A percentile compares a stretch with the other conserved stretches of the same genome.
These are phyloP conservation scores for Lordiphosa mommai DNA, from an alignment of 1,140 invertebrate species.

Conservation along the genomic window DNA sequence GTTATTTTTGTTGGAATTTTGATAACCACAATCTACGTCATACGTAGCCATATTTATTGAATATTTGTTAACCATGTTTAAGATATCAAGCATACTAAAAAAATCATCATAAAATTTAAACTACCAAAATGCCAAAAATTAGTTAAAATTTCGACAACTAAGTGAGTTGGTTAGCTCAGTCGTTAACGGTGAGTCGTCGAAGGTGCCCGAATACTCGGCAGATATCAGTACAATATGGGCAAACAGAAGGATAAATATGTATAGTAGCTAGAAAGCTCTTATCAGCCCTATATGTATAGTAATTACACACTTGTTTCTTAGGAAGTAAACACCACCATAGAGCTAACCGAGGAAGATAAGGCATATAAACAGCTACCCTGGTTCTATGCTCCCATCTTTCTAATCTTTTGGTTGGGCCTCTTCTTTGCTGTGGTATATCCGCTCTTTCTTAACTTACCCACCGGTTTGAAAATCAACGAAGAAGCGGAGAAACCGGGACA, in stretches of 20 bases:
- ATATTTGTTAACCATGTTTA: slow-evolving; percentile 49
- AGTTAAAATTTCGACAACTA: slow-evolving; percentile 7
- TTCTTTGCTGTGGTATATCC: slow-evolving; percentile 58
- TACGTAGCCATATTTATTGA: slow-evolving; percentile 32
- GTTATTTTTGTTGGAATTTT: no score
- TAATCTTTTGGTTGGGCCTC: slow-evolving; percentile 54
- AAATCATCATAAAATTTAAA: slow-evolving; percentile 9
- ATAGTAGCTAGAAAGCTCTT: neutral
- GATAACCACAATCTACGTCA: slow-evolving; percentile 6
- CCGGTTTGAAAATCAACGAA: slow-evolving; percentile 30
- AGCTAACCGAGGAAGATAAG: slow-evolving; percentile 7
- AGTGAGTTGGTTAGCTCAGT: slow-evolving; percentile 12
- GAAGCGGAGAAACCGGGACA: slow-evolving; percentile 39
- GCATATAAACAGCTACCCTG: slow-evolving; percentile 35
- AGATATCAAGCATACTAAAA: slow-evolving; percentile 32
- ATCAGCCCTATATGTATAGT: neutral
- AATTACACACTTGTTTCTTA: neutral
- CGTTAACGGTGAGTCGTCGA: slow-evolving; percentile 8
- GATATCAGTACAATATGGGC: slow-evolving; percentile 14
- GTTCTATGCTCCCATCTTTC: slow-evolving; percentile 59
- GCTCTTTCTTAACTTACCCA: slow-evolving; percentile 49
- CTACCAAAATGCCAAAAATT: neutral
- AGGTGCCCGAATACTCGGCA: slow-evolving; percentile 19
- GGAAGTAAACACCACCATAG: slow-evolving; percentile 11
- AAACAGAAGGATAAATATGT: neutral